Evolutionary conservation across 92 coral and sea anemone species (phyloP), one percentile per base, ranked within the genome.

Genomic region (Blastomussa wellsi): DNA sequence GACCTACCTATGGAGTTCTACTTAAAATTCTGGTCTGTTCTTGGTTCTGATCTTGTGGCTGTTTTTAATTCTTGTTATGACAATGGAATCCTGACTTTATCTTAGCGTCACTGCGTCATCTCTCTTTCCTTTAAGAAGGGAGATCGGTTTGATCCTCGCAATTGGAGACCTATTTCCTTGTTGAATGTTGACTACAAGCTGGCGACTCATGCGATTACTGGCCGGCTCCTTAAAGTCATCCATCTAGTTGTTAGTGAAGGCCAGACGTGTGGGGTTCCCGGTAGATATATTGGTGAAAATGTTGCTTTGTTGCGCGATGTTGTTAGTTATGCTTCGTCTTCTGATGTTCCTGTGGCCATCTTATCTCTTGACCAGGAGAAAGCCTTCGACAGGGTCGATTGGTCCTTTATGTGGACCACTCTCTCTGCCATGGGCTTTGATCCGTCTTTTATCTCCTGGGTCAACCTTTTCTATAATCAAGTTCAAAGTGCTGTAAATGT

Each of bases 401-500:
- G 48, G 38, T 24, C 33, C 7, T 89, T 67, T 55, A 86, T 89
- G 4, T 44, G 37, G 4, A 76, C 82, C 15, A 80, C 75, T 32
- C 41, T 82, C 7, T 59, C 41, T 42, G 33, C 35, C 20, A 39
- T 85, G 33, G 74, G 26, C 32, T 86, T 86, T 68, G 86, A 90
- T 26, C 87, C 92, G 3, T 59, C 26, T n/a, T 86, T 90, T 33
- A 39, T 74, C 2, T 76, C 35, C 0, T 90, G 90, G 92, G 69
- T 90, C 26, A 1, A 7, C 0, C 49, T 78, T 0, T 53, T 86
- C 1, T 90, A 90, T 72, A 76, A 41, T 0, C 84, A 79, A 32
- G 53, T 80, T 19, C 4, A 5, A 24, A 3, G 0, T 20, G 62
- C 44, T n/a, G 57, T 51, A 0, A 51, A 14, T 0, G 19, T 14